Evolutionary conservation across 1,140 invertebrate species (phyloP), one percentile per base, ranked within the genome.

Genomic region (Drosophila ironensis): DNA sequence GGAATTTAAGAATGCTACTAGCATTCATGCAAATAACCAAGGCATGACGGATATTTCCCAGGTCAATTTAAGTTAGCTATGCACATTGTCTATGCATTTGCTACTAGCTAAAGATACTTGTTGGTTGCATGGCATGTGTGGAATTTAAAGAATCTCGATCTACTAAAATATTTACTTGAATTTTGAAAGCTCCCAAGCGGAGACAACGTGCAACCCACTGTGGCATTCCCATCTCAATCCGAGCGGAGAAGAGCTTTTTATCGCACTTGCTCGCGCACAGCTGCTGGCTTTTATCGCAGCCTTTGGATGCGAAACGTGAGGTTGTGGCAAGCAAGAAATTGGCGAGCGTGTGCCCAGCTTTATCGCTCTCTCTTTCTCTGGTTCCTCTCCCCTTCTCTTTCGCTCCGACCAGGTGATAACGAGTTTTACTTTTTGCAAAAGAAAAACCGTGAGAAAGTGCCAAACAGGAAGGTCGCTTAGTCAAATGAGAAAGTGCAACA

Each of bases 401-500:
- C n/a, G n/a, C n/a, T n/a, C 12, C 16, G 22, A 14, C 41, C 53
- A 48, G 57, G 54, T 77, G 78, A 82, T 84, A 82, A 82, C 78
- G 53, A 64, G 78, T 82, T 81, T 76, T 40, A 33, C 25, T 16
- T 72, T 72, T 72, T 51, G 45, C 53, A 51, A 73, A 52, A 47
- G 51, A 70, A 80, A 74, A 74, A 64, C 37, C 63, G 78, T 84
- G 78, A 86, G 78, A 84, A 84, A 84, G 78, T 60, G 73, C 59
- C 50, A 69, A 72, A 51, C 50, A 56, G 69, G 63, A 77, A 82
- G 78, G 78, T 82, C 78, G 68, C 45, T 72, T 77, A 84, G 50
- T 64, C 78, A 77, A 84, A 84, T 73, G 80, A 71, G 78, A 84
- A 84, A 84, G 78, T 82, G 41, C 46, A n/a, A n/a, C n/a, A 38